Conservation (phyloP, 2,888 invertebrate species). For the Epistrophella euchroma region DNA sequence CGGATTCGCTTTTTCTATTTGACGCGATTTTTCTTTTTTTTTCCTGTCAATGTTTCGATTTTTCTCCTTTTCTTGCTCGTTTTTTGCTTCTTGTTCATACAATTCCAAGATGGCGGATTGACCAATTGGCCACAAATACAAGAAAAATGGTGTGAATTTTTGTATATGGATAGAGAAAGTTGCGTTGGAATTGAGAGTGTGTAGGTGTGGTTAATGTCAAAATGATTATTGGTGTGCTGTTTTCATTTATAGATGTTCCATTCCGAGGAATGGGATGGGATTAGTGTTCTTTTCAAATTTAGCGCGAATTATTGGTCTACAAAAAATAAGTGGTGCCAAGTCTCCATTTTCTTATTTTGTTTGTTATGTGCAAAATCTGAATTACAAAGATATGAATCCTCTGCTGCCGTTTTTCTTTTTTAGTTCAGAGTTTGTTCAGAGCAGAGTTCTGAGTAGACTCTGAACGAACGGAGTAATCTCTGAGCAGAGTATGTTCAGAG, state of each 20-base stretch:
- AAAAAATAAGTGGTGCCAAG: slow-evolving; percentile 31
- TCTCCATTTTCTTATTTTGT: too few relatives aligned
- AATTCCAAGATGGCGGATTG: slow-evolving; percentile 80
- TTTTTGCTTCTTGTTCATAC: slow-evolving; percentile 77
- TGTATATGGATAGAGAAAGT: slow-evolving; percentile 70
- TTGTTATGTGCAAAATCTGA: not conserved
- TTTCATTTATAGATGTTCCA: slow-evolving; percentile 3
- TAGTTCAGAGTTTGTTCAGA: too few relatives aligned
- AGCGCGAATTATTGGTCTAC: slow-evolving; percentile 40
- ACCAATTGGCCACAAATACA: slow-evolving; percentile 67
- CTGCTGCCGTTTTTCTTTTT: too few relatives aligned
- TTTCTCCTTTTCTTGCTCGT: slow-evolving; percentile 75
- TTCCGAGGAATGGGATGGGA: slow-evolving; percentile 6
- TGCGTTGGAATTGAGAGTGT: slow-evolving; percentile 57
- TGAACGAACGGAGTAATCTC: too few relatives aligned
- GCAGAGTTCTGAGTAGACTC: too few relatives aligned
- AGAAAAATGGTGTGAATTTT: slow-evolving; percentile 19
- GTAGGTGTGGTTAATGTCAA: slow-evolving; percentile 70
- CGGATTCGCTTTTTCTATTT: slow-evolving; percentile 77
- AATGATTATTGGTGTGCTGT: slow-evolving; percentile 35
- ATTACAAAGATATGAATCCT: too few relatives aligned
- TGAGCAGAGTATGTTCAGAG: too few relatives aligned
- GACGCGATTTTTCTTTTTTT: slow-evolving; percentile 77
- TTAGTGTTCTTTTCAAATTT: slow-evolving; percentile 47
- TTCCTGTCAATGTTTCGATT: slow-evolving; percentile 79